Base-by-base conservation (phyloP, 2,797 vertebrate genomes). In the Aythya fuligula region DNA sequence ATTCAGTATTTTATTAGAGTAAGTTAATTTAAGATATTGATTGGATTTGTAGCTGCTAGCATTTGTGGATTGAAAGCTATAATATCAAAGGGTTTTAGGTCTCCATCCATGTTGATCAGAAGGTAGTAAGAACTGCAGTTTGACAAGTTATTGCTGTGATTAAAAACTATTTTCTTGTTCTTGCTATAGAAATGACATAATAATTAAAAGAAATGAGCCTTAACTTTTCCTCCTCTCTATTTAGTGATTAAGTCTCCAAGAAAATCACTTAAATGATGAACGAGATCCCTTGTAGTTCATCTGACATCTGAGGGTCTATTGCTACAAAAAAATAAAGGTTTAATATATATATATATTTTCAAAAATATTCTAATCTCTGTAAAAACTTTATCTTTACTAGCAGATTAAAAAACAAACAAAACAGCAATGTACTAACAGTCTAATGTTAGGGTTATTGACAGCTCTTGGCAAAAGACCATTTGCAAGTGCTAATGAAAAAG, bases 41-140 rank as follows among this genome's bases (percentile, higher is more conserved):
- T 89, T 96, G 47, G n/a, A 77, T 95, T 83, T 97, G 85, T 96
- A 91, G 79, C 25, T 89, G 64, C 39, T 80, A 92, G 34, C 57
- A 71, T 94, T 94, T 94, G 45, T 85, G 79, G 61, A 94, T 74
- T 54, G 74, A 75, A 91, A 89, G 8, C 11, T 90, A 47, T 54
- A 93, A 14, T 14, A 41, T 72, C 74, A 70, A 76, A 76, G 60
- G 22, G n/a, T 19, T 85, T 81, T 49, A 93, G 6, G 32, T 72
- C 12, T 77, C 69, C 12, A 73, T 92, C 18, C 43, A 14, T 7
- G 12, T 53, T 89, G 61, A 80, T 93, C 30, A 51, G 20, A 85
- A n/a, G 15, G 80, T 74, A 77, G 49, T 61, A 32, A 80, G 22
- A 84, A 91, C 70, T 62, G 69, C 36, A 84, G 9, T 73, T 85